Conservation (phyloP, 2,113 vertebrate genomes). For the Pygoscelis adeliae region DNA sequence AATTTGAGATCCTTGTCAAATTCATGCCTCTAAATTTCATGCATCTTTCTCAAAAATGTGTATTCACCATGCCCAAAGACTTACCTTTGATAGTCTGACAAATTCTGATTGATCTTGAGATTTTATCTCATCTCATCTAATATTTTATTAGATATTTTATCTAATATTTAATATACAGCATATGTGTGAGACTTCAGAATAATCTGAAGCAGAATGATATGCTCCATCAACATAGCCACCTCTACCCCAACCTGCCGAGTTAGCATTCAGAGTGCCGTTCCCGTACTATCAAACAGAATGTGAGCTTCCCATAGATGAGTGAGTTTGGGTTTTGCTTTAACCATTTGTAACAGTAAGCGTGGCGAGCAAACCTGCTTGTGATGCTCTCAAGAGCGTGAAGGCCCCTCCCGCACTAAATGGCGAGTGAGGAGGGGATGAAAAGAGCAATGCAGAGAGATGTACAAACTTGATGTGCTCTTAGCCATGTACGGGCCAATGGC, state of each 20-base stretch:
- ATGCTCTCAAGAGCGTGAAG: background rate
- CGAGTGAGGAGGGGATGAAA: background rate
- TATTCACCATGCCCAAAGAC: background rate
- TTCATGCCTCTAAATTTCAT: background rate
- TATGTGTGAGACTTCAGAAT: background rate
- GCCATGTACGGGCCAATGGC: background rate
- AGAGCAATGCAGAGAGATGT: background rate
- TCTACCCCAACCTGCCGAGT: background rate
- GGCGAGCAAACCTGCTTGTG: background rate
- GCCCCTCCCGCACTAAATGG: background rate
- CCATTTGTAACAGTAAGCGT: background rate
- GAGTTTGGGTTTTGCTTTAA: background rate
- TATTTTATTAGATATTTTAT: background rate
- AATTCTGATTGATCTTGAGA: background rate
- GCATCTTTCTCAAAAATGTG: background rate
- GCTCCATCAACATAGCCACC: background rate
- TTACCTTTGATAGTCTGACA: background rate
- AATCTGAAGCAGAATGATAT: background rate
- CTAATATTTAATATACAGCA: background rate
- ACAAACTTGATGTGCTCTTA: background rate
- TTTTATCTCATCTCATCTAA: background rate
- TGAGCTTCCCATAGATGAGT: fast-evolving
- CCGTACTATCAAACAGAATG: background rate
- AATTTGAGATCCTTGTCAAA: background rate
- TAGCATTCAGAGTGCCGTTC: background rate